Evolutionary conservation across 1,140 invertebrate genomes (phyloP), one percentile per base, ranked within the genome.

Genomic region (Matsumurasca onukii): DNA sequence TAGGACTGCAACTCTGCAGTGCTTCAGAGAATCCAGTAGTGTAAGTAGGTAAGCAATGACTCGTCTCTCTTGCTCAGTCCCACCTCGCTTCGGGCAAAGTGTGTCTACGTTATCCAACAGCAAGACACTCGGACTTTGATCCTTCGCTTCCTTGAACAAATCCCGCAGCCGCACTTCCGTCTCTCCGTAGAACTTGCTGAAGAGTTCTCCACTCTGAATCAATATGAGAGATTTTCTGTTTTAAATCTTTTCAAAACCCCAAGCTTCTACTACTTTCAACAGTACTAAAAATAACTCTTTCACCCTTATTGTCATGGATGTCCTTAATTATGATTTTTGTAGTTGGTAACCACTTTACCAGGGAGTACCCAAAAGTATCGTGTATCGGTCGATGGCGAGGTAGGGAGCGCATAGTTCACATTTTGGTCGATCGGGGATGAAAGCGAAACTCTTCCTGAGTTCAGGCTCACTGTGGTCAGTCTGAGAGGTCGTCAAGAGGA

Each of bases 61-160:
- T 55, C 90, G 82, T 76, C 89, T 89, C 75, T 94, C 91, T 55
- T 89, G 83, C 74, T 94, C 91, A 49, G 85, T 87, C 30, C 80
- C 83, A 2, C 84, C 82, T 68, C 86, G 82, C 68, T 84, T 87
- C 0, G 89, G 85, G 74, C 90, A 92, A 45, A 94, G 80, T 27
- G 82, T 85, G 72, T 94, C 90, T 31, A 95, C 83, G 76, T 94
- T 89, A 79, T 94, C 91, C 25, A 94, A 83, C 31, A 93, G 77
- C 72, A 95, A 82, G 31, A 94, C 82, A 73, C 84, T 85, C 1
- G 91, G 90, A 68, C 84, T 77, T 74, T 86, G 84, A 65, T 82
- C 75, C 68, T 85, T 83, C 2, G 91, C 92, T 73, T 88, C 83
- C 24, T 85, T 76, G 78, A 95, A 94, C 20, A 89, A 77, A 49